phyloP scores from a whole-genome alignment of 2,888 invertebrate species.

The Sycophila texana region DNA sequence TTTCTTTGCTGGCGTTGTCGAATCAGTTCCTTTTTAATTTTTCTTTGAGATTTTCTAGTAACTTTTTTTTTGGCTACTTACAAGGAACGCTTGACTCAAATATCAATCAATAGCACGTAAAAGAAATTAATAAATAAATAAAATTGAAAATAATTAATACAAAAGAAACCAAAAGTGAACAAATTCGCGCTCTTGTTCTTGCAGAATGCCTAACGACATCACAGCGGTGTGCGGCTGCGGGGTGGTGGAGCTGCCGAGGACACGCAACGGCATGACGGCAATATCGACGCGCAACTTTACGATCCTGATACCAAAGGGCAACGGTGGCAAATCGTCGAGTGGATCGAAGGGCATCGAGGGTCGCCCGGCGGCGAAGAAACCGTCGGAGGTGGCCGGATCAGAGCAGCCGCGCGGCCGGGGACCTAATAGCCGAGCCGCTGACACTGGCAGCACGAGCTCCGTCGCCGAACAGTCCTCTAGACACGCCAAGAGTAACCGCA shows the following conservation, averaged over 20 bases:
- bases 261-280: constrained; percentile 63
- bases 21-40: too few relatives aligned
- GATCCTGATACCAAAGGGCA: constrained; percentile 64
- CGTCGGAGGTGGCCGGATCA: constrained; percentile 49
- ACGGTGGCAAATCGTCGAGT: not conserved
- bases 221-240: constrained; percentile 69
- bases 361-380: constrained; percentile 64
- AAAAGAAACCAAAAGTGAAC: too few relatives aligned
- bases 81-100: too few relatives aligned
- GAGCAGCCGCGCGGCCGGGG: constrained; percentile 59
- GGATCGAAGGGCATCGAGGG: constrained; percentile 60
- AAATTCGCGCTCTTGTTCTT: not conserved
- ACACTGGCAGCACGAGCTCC: constrained; percentile 68
- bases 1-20: too few relatives aligned
- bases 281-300: constrained; percentile 64
- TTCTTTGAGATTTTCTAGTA: too few relatives aligned
- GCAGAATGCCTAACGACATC: constrained; percentile 72
- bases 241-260: constrained; percentile 65
- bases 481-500: constrained; percentile 61
- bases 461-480: constrained; percentile 59
- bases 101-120: too few relatives aligned
- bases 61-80: too few relatives aligned
- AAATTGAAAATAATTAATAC: too few relatives aligned
- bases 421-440: constrained; percentile 63
- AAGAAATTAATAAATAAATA: too few relatives aligned